phyloP scores from a whole-genome alignment of 1,140 invertebrate species.

The Halyomorpha halys region DNA sequence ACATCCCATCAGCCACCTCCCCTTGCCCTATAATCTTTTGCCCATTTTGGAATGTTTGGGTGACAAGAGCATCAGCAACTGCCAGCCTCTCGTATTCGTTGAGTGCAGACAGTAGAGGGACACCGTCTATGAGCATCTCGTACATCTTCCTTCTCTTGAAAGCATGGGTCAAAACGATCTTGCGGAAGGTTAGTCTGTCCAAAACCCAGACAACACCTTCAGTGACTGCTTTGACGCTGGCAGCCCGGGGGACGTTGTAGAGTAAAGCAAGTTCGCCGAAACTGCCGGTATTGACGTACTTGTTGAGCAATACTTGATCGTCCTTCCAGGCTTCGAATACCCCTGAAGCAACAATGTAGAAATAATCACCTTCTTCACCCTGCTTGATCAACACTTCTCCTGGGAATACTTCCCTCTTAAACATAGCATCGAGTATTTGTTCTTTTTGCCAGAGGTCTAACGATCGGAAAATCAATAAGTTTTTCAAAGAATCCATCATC shows the following conservation, averaged over 20 bases:
- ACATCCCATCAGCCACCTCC: slow-evolving; percentile 92
- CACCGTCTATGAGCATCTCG: slow-evolving; percentile 80
- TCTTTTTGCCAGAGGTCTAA: slow-evolving; percentile 3
- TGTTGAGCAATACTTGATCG: slow-evolving; percentile 32
- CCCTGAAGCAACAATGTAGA: slow-evolving; percentile 16
- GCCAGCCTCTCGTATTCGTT: slow-evolving; percentile 81
- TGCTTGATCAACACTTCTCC: slow-evolving; percentile 17
- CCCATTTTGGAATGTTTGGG: slow-evolving; percentile 60
- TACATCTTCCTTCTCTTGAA: slow-evolving; percentile 95
- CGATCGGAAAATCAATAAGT: neutral
- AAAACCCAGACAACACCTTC: slow-evolving; percentile 88
- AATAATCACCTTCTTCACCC: slow-evolving; percentile 19
- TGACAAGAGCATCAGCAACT: slow-evolving; percentile 82
- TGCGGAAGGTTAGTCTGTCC: slow-evolving; percentile 88
- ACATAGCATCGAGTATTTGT: slow-evolving; percentile 20
- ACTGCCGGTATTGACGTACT: slow-evolving; percentile 79
- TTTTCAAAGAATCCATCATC: slow-evolving; percentile 5
- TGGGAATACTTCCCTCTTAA: neutral
- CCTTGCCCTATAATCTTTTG: slow-evolving; percentile 85
- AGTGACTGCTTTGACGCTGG: slow-evolving; percentile 70
- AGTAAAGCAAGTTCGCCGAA: slow-evolving; percentile 93
- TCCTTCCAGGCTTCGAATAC: slow-evolving; percentile 7
- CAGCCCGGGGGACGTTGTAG: slow-evolving; percentile 94
- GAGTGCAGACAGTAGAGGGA: slow-evolving; percentile 58
- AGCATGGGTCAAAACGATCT: slow-evolving; percentile 88